Evolutionary conservation across 2,113 vertebrate species (phyloP).

Genomic region (Eulemur rufifrons): DNA sequence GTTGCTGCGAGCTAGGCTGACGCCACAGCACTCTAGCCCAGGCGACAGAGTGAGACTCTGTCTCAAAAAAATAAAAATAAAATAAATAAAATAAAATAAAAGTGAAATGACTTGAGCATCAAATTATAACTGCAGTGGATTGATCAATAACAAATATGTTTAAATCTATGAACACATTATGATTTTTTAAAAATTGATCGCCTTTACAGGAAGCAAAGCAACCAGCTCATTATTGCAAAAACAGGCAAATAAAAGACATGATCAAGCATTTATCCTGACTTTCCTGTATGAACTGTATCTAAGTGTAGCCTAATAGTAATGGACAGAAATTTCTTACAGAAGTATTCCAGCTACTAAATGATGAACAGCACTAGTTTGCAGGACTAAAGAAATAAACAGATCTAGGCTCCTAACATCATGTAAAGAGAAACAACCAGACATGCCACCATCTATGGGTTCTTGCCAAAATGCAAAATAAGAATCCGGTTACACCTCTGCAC

Average conservation of each 20-base stretch:
- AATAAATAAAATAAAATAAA: neutral
- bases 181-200: neutral
- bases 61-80: too few species aligned
- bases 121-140: neutral
- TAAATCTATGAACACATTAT: neutral
- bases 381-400: neutral
- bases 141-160: neutral
- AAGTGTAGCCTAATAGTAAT: neutral
- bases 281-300: neutral
- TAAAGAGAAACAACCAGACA: neutral
- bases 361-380: neutral
- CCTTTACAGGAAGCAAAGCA: neutral
- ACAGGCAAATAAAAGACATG: neutral
- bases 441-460: neutral
- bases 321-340: neutral
- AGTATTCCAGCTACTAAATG: neutral
- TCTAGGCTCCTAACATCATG: neutral
- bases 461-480: conserved; percentile 7
- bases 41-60: too few species aligned
- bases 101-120: neutral
- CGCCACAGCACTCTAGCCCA: too few species aligned
- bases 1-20: too few species aligned
- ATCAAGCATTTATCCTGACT: neutral
- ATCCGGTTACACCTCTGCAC: neutral
- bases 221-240: neutral